phyloP scores from a whole-genome alignment of 2,113 vertebrate species.

The Gambusia holbrooki region DNA sequence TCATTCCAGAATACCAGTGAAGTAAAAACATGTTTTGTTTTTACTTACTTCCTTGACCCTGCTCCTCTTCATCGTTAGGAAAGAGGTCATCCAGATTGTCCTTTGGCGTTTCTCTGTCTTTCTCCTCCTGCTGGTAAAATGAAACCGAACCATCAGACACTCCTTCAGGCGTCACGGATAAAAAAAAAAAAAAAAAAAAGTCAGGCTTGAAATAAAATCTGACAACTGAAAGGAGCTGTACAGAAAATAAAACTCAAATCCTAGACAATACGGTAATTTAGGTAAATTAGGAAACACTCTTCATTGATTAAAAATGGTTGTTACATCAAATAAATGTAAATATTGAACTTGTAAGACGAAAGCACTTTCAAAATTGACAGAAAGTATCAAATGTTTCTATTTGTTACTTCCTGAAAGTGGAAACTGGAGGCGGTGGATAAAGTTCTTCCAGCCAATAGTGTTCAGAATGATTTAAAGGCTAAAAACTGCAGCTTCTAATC shows the following conservation, averaged over 20 bases:
- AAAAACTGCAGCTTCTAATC: slow-evolving; percentile 8
- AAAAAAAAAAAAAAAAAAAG: no score
- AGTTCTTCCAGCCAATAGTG: neutral
- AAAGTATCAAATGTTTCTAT: no score
- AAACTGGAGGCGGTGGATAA: neutral
- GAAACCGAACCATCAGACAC: slow-evolving; percentile 22
- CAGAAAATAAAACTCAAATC: no score
- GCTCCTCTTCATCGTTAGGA: slow-evolving; percentile 92
- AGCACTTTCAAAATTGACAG: no score
- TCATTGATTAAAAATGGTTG: no score
- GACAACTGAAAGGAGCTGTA: no score
- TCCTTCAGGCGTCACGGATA: neutral
- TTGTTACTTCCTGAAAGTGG: neutral
- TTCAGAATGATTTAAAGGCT: slow-evolving; percentile 12
- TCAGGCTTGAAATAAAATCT: neutral
- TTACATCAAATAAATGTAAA: no score
- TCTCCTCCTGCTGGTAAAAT: slow-evolving; percentile 88
- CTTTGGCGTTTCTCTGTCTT: slow-evolving; percentile 89
- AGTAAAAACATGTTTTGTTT: neutral
- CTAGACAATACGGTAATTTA: no score
- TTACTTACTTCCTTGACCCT: slow-evolving; percentile 88
- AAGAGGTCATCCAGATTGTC: slow-evolving; percentile 97
- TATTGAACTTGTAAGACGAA: no score
- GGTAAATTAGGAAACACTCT: no score
- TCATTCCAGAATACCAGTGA: neutral